Base-by-base conservation (phyloP, 2,888 invertebrate species). In the Hemithea aestivaria region DNA sequence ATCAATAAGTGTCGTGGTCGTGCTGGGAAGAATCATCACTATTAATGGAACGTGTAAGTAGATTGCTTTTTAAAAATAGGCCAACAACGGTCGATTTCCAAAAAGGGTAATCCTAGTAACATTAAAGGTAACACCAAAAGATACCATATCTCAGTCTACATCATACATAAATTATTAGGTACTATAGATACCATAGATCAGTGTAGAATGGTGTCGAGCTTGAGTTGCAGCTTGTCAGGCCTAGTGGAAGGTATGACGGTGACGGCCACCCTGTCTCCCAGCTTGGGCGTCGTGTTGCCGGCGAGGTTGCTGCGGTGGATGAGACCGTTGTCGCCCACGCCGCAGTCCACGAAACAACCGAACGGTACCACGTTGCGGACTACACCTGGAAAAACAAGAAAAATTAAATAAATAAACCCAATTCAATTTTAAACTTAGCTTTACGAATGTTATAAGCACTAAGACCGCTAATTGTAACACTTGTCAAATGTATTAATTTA, bases 321-420 rank as follows among this genome's bases (percentile, higher is more conserved):
- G 6, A 95, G 81, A 0, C 93, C 95, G 64, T 91, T 88, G 31
- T 74, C 88, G 10, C 91, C 92, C 0, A 95, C 91, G 0, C 95
- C 95, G 50, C 94, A 90, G 66, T 98, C 97, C 0, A 97, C 94
- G 77, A 98, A 98, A 33, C 94, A 93, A 0, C 98, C 98, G 73
- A 98, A 98, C 47, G 94, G 93, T 0, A 95, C 95, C 0, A 94
- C 92, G 73, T 97, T 97, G 8, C 89, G 90, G 1, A 97, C 93
- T 1, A 92, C 90, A n/a, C 97, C 96, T 91, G 54, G 1, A 73
- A 69, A 20, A 7, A 25, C 28, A 27, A 27, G n/a, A n/a, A n/a
- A n/a, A n/a, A n/a, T n/a, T n/a, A n/a, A 20, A 29, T 16, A 11
- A 10, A 32, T 10, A 16, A 11, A 27, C 7, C 7, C 2, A 11